These are phyloP conservation scores for Spodoptera litura DNA, from an alignment of 1,140 invertebrate genomes.

Conservation along the genomic window DNA sequence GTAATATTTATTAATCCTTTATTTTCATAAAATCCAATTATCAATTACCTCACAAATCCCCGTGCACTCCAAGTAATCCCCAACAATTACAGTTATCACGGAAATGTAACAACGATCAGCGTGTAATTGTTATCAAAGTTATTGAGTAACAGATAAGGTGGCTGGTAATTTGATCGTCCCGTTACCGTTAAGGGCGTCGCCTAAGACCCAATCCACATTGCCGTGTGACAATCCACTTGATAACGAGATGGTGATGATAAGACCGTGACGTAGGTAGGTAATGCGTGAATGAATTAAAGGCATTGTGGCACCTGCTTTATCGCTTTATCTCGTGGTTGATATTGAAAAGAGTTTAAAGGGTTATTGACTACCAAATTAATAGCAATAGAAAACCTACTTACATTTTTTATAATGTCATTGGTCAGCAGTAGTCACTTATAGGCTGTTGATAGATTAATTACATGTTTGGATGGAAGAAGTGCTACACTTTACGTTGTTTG, in stretches of 20 bases:
- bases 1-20: no score
- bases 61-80: background rate
- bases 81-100: slow-evolving; percentile 5
- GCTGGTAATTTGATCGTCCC: background rate
- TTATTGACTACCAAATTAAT: background rate
- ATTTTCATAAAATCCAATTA: no score
- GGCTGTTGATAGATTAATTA: no score
- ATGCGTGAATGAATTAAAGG: background rate
- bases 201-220: slow-evolving; percentile 6
- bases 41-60: no score
- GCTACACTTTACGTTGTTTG: no score
- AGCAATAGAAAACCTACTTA: background rate
- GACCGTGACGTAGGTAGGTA: background rate
- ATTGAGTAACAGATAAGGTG: slow-evolving; percentile 20
- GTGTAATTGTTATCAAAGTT: background rate
- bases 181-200: background rate
- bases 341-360: background rate
- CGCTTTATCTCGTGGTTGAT: background rate
- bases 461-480: no score
- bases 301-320: background rate
- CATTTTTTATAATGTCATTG: no score
- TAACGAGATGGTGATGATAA: slow-evolving; percentile 9
- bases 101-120: no score
- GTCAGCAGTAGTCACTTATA: no score
- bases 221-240: background rate